A percentile compares a stretch with the other conserved stretches of the same genome.
Conservation (phyloP, 2,113 vertebrate species). For the Pseudorectes ferrugineus region DNA sequence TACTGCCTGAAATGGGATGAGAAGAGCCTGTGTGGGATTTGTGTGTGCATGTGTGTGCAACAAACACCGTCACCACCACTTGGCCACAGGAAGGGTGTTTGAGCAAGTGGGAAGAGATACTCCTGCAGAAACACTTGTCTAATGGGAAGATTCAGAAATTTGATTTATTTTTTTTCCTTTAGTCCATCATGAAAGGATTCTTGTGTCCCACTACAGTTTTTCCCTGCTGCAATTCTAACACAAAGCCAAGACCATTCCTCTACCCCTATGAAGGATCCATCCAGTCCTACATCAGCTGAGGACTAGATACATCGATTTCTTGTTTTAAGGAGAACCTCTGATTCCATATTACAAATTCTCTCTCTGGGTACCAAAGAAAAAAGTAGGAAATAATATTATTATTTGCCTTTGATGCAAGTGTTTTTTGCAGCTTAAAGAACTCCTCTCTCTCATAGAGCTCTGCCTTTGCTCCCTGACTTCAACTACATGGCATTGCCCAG, state of each 20-base stretch:
- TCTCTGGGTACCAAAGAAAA: background rate
- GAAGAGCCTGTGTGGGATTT: background rate
- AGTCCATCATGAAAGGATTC: background rate
- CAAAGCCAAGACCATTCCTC: background rate
- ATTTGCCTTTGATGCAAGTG: background rate
- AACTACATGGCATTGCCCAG: background rate
- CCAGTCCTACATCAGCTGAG: background rate
- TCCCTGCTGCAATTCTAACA: background rate
- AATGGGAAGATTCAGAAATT: background rate
- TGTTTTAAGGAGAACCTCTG: background rate
- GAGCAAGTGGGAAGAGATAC: background rate
- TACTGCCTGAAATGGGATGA: background rate
- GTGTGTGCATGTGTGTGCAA: background rate
- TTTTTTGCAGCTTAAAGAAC: background rate
- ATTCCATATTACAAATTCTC: background rate
- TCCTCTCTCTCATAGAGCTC: background rate
- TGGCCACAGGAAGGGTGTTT: background rate
- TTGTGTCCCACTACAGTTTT: background rate
- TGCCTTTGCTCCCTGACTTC: background rate
- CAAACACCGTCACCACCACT: background rate
- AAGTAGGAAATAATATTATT: background rate
- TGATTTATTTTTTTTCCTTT: background rate
- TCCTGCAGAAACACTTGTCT: background rate
- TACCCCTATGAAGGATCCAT: background rate
- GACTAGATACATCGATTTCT: background rate